Evolutionary conservation across 2,113 vertebrate species (phyloP), one percentile per base, ranked within the genome.

Genomic region (Nettapus auritus): DNA sequence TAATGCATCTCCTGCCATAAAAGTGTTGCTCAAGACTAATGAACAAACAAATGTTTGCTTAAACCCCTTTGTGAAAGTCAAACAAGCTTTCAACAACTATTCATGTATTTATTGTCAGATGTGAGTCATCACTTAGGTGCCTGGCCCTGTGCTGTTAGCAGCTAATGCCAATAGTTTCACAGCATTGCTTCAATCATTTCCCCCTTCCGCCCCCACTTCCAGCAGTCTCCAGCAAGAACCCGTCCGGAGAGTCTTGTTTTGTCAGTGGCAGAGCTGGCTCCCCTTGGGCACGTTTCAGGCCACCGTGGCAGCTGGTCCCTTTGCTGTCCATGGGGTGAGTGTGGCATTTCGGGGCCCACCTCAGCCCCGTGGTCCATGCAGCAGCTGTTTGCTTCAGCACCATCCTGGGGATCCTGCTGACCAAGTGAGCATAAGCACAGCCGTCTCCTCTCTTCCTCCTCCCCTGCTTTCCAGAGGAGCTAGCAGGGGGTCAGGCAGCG

Each of bases 21-120:
- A 98, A 97, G 79, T 96, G 94, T 97, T 98, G 92, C 96, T 97
- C 96, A 97, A 97, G 95, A 98, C 97, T 98, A 98, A 98, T 96
- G 97, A 98, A 95, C 97, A 98, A 98, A 97, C 84, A 95, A 97
- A 97, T 97, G 97, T 98, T 98, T 98, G 96, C 94, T 97, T 98
- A 98, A 98, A 96, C 81, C 82, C 92, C 95, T 98, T 98, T 97
- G 97, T 97, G 96, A 97, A 98, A 98, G 97, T 98, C 97, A 98
- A 97, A 98, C 96, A 97, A 95, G 94, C 97, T 98, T 98, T 98
- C 98, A 98, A 97, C 97, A 97, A 94, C 96, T 97, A 91, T 97
- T 97, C 92, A 92, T 95, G 92, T 95, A 94, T 97, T 98, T 98
- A 97, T 96, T 92, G 97, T 97, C 96, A 97, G 92, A 97, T 88